Evolutionary conservation across 1,140 invertebrate genomes (phyloP).

Genomic region (Parasteatoda tepidariorum): DNA sequence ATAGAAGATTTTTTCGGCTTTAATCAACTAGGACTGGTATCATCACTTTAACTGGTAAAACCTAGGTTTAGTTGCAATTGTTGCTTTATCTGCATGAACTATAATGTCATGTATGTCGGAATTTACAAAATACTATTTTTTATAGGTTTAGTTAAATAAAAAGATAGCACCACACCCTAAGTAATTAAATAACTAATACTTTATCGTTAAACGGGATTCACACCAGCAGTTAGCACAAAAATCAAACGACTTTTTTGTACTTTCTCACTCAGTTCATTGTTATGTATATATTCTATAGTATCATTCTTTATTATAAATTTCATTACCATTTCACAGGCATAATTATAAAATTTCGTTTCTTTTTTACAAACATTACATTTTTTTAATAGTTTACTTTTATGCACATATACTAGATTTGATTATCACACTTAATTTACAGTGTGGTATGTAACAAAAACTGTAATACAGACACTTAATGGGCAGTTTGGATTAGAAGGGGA

Average conservation of each 20-base stretch:
- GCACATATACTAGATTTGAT: background rate
- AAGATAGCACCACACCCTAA: constrained; percentile 54
- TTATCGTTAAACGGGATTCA: constrained; percentile 28
- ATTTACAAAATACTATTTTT: constrained; percentile 22
- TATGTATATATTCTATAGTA: constrained; percentile 55
- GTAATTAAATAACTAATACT: constrained; percentile 24
- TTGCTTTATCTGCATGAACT: too few species aligned
- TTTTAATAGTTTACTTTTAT: background rate
- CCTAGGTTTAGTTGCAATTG: too few species aligned
- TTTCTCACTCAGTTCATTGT: constrained; percentile 26
- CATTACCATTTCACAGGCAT: background rate
- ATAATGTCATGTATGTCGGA: background rate
- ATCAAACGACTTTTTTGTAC: constrained; percentile 35
- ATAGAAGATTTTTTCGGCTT: too few species aligned
- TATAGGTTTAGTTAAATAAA: constrained; percentile 48
- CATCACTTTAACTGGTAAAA: too few species aligned
- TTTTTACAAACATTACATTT: constrained; percentile 10
- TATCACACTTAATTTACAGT: background rate
- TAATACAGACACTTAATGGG: too few species aligned
- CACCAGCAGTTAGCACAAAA: constrained; percentile 30
- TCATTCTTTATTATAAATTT: constrained; percentile 6
- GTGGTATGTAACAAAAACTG: too few species aligned
- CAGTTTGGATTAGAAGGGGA: too few species aligned
- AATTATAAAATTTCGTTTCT: constrained; percentile 15
- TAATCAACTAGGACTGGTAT: too few species aligned